Evolutionary conservation across 2,888 invertebrate genomes (phyloP).

Genomic region (Mylabris sibirica): DNA sequence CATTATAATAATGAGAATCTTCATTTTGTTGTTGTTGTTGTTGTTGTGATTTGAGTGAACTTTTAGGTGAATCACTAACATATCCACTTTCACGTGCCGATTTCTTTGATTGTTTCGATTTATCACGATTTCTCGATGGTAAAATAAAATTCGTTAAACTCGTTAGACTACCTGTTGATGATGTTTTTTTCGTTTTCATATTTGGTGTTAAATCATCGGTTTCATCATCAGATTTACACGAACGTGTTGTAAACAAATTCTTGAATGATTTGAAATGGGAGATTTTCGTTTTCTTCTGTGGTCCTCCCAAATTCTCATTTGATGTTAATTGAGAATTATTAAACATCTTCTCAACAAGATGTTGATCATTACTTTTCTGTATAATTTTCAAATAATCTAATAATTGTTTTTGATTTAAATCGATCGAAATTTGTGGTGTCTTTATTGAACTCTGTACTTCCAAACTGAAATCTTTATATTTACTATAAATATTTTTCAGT

Average conservation of each 20-base stretch:
- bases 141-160: constrained; percentile 54
- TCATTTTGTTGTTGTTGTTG: neutral
- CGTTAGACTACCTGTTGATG: constrained; percentile 54
- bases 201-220: constrained; percentile 44
- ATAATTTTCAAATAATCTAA: constrained; percentile 56
- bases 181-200: constrained; percentile 37
- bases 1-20: constrained; percentile 37
- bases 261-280: constrained; percentile 51
- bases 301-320: neutral
- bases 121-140: constrained; percentile 49
- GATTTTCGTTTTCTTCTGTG: constrained; percentile 44
- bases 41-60: constrained; percentile 53
- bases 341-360: constrained; percentile 44
- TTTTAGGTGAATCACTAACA: constrained; percentile 67
- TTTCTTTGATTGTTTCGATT: constrained; percentile 50
- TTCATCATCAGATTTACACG: constrained; percentile 57
- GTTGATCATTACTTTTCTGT: constrained; percentile 52
- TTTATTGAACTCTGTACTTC: constrained; percentile 32
- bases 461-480: constrained; percentile 44
- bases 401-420: constrained; percentile 56
- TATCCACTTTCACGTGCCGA: constrained; percentile 68
- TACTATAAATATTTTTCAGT: constrained; percentile 50
- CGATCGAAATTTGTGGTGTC: constrained; percentile 39
- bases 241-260: constrained; percentile 47
- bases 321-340: constrained; percentile 34